Percentiles rank a stretch among this genome's conserved stretches.
These are phyloP conservation scores for Leptinotarsa undecemlineata DNA, from an alignment of 1,140 invertebrate genomes.

Conservation along the genomic window DNA sequence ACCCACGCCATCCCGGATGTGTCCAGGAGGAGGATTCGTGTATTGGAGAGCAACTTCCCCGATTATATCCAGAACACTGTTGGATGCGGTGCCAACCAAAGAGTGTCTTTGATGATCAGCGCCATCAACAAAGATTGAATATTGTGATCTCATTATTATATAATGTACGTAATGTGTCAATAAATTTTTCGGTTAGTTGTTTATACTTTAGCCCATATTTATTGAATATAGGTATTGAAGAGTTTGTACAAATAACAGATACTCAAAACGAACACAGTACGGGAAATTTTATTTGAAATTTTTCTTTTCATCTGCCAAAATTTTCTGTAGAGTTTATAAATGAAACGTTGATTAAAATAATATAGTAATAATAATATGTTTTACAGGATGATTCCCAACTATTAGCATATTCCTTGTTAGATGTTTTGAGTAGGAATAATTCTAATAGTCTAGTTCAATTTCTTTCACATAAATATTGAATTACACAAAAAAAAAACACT, in stretches of 20 bases:
- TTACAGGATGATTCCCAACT: too few species aligned
- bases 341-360: too few species aligned
- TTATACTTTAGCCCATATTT: neutral
- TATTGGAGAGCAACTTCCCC: slow-evolving; percentile 66
- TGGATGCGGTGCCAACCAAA: slow-evolving; percentile 63
- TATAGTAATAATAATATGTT: too few species aligned
- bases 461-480: too few species aligned
- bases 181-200: slow-evolving; percentile 8
- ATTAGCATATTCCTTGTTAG: too few species aligned
- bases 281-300: too few species aligned
- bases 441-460: too few species aligned
- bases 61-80: slow-evolving; percentile 65
- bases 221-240: slow-evolving; percentile 1
- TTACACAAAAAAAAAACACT: too few species aligned
- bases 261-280: neutral
- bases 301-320: too few species aligned
- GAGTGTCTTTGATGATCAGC: slow-evolving; percentile 58
- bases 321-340: too few species aligned
- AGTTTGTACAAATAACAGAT: neutral
- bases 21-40: slow-evolving; percentile 60
- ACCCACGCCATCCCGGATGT: slow-evolving; percentile 64
- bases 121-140: slow-evolving; percentile 35
- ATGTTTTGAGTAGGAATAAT: too few species aligned
- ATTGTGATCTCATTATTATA: slow-evolving; percentile 17
- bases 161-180: slow-evolving; percentile 1